Conservation (phyloP, 2,113 vertebrate genomes). For the Pyxicephalus adspersus region DNA sequence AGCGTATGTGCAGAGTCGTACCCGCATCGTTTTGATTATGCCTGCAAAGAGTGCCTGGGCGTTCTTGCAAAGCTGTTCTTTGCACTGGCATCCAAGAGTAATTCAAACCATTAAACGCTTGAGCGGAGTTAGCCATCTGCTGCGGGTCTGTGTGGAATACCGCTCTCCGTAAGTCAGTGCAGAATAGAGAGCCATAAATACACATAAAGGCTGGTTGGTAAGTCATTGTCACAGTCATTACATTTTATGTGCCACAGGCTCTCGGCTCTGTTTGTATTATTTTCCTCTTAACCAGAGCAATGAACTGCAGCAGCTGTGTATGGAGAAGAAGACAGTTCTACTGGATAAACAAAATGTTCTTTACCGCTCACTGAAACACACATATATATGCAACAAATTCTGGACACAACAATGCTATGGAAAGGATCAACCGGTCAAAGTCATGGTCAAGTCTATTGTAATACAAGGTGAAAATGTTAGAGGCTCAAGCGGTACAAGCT, state of each 20-base stretch:
- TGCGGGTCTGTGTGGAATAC: conserved; percentile 67
- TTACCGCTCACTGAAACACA: not conserved
- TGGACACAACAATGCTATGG: too few species aligned
- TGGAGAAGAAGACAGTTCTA: conserved; percentile 26
- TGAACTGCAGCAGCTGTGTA: conserved; percentile 60
- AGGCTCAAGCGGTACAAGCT: too few species aligned
- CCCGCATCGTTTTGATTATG: conserved; percentile 19
- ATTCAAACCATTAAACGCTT: conserved; percentile 66
- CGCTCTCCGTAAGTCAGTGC: conserved; percentile 65
- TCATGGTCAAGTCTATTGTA: too few species aligned
- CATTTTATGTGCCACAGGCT: conserved; percentile 69
- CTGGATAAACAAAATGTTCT: conserved; percentile 11
- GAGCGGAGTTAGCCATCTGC: conserved; percentile 70
- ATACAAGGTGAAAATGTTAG: too few species aligned
- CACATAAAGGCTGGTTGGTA: conserved; percentile 62
- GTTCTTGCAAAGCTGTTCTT: conserved; percentile 45
- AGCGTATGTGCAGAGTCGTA: conserved; percentile 15
- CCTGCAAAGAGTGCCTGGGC: conserved; percentile 44
- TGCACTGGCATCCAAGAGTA: conserved; percentile 47
- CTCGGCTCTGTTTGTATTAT: conserved; percentile 65
- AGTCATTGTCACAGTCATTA: conserved; percentile 69
- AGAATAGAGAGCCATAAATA: conserved; percentile 50
- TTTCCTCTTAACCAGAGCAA: conserved; percentile 55
- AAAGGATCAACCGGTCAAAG: too few species aligned
- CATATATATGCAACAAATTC: not conserved